Percentiles rank a stretch among this genome's conserved stretches.
Conservation (phyloP, 1,140 invertebrate genomes). For the Drosophila subobscura region DNA sequence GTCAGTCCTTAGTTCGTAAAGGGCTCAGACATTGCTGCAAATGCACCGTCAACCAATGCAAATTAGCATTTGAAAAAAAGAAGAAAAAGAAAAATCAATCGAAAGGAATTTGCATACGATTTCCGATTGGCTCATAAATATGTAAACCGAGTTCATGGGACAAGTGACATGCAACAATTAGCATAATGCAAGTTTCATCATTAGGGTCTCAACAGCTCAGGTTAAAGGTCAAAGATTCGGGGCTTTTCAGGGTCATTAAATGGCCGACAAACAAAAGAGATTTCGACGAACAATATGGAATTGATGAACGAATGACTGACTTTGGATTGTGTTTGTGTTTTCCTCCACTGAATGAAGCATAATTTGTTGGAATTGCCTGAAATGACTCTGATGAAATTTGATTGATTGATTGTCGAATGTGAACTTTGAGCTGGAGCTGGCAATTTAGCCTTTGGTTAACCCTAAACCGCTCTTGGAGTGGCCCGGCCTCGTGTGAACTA, state of each 20-base stretch:
- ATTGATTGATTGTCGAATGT: slow-evolving; percentile 44
- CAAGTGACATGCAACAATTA: slow-evolving; percentile 8
- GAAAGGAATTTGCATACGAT: slow-evolving; percentile 44
- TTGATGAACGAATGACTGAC: not conserved
- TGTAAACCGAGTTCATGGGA: not conserved
- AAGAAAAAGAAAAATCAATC: slow-evolving; percentile 46
- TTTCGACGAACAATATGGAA: slow-evolving; percentile 4
- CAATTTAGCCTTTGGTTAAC: slow-evolving; percentile 47
- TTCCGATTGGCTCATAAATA: slow-evolving; percentile 42
- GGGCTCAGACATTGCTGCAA: slow-evolving; percentile 18
- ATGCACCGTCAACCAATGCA: slow-evolving; percentile 40
- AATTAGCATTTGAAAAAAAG: slow-evolving; percentile 34
- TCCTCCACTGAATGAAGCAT: slow-evolving; percentile 33
- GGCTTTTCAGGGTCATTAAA: slow-evolving; percentile 37
- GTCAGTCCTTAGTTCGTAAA: slow-evolving; percentile 12
- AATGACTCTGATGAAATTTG: slow-evolving; percentile 46
- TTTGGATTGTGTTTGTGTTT: slow-evolving; percentile 4
- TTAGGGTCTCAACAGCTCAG: slow-evolving; percentile 1
- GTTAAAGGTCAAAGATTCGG: slow-evolving; percentile 14
- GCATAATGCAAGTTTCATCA: slow-evolving; percentile 37
- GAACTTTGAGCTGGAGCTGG: slow-evolving; percentile 28
- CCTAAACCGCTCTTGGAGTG: slow-evolving; percentile 5
- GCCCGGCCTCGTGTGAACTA: slow-evolving; percentile 36
- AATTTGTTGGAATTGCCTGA: slow-evolving; percentile 43
- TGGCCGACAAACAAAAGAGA: slow-evolving; percentile 26